phyloP scores from a whole-genome alignment of 2,797 vertebrate species.

The Acomys russatus region DNA sequence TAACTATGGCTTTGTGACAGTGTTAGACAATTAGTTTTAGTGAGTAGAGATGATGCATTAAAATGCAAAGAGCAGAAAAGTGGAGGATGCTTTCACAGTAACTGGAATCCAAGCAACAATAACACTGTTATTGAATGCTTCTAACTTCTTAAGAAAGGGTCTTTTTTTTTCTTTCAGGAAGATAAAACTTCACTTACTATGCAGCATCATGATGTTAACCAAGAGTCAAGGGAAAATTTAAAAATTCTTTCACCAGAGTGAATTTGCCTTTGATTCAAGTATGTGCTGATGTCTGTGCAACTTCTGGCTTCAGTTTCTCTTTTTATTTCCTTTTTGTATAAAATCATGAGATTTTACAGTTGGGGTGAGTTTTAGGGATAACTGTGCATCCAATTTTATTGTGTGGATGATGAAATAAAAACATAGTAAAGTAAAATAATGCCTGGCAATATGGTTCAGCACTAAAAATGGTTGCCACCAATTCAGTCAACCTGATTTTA shows the following conservation, averaged over 20 bases:
- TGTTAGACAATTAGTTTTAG: conserved; percentile 87
- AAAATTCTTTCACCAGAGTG: conserved; percentile 77
- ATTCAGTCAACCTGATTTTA: background rate
- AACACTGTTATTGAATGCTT: conserved; percentile 80
- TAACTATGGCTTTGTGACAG: conserved; percentile 79
- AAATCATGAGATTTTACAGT: conserved; percentile 32
- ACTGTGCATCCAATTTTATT: conserved; percentile 10
- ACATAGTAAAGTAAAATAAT: background rate
- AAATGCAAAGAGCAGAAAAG: conserved; percentile 80
- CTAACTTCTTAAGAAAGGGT: conserved; percentile 58
- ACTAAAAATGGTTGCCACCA: background rate
- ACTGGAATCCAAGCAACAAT: conserved; percentile 86
- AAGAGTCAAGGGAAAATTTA: conserved; percentile 78
- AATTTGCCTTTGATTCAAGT: conserved; percentile 71
- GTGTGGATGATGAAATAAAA: background rate
- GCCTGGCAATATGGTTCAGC: background rate
- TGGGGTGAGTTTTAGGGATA: background rate
- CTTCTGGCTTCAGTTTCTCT: conserved; percentile 28
- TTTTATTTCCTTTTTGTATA: background rate
- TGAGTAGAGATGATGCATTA: conserved; percentile 83
- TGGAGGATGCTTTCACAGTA: conserved; percentile 82
- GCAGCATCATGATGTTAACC: conserved; percentile 68
- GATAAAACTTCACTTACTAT: conserved; percentile 66
- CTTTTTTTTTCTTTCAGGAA: conserved; percentile 70
- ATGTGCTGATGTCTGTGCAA: background rate